Base-by-base conservation (phyloP, 2,113 vertebrate species). In the Osmerus eperlanus region DNA sequence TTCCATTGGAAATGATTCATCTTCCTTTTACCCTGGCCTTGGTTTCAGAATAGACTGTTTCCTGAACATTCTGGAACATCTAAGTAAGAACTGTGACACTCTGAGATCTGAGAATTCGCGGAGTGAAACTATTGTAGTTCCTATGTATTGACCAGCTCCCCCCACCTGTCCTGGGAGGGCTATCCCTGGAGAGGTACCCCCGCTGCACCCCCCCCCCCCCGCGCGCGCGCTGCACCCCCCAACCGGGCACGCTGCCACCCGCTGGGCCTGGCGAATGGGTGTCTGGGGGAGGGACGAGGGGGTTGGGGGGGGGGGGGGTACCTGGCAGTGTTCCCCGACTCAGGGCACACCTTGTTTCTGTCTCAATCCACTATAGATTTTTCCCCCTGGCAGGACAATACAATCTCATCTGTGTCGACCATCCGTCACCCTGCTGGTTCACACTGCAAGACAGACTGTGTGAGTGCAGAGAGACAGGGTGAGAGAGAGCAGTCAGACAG, bases 341-440 rank as follows among this genome's bases (percentile, higher is more conserved):
- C 36, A 55, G 12, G 29, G 62, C 54, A 70, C 28, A 28, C 63
- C 65, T 52, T 62, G 52, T 62, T 29, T 68, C 53, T 70, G 41
- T 75, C 55, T 67, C 41, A 21, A 54, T 41, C 13, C 15, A 41
- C 19, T 71, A 69, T 74, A 28, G 72, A 70, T 78, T 74, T 78
- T 67, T 25, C 54, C 14, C 15, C 54, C 54, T 56, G 21, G 77
- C 25, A 15, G 52, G 41, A 52, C 77, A 72, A 71, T 63, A 72
- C 66, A 71, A 67, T 19, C 68, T 67, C 36, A 65, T 72, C 32
- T 64, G 41, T 68, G 65, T 68, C 36, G 64, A 68, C 6, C 13
- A 56, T 58, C 58, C 66, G 74, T 68, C 23, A 60, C 70, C 41
- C 69, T 28, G 51, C 25, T 53, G 28, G 67, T 51, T 54, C 36